These are phyloP conservation scores for Mastomys coucha DNA, from an alignment of 2,113 vertebrate genomes.

Conservation along the genomic window DNA sequence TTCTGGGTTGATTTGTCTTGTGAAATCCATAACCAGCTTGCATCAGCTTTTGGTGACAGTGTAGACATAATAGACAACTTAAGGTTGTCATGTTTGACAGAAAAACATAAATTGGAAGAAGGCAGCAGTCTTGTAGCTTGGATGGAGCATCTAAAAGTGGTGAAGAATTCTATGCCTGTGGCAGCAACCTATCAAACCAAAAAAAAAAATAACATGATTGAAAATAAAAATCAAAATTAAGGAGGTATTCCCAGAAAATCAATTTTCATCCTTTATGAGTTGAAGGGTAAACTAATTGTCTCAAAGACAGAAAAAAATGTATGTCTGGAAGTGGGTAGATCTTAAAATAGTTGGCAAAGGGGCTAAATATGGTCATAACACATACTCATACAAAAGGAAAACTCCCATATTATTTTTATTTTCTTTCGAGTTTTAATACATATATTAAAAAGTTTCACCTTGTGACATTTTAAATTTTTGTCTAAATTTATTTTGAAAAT, in stretches of 20 bases:
- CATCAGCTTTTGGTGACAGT: neutral
- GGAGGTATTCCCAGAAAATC: neutral
- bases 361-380: neutral
- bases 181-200: neutral
- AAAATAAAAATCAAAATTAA: neutral
- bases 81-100: neutral
- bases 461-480: neutral
- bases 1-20: neutral
- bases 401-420: neutral
- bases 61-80: neutral
- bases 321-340: too few relatives aligned
- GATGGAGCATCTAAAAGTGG: neutral
- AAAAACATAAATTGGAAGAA: neutral
- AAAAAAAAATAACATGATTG: neutral
- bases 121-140: neutral
- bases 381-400: neutral
- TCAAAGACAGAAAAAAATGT: neutral
- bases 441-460: neutral
- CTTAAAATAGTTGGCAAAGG: neutral
- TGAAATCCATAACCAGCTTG: neutral
- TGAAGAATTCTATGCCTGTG: neutral
- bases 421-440: neutral
- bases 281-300: neutral
- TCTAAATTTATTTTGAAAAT: conserved; percentile 43
- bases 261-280: fast-evolving